Base-by-base conservation (phyloP, 2,113 vertebrate genomes). In the Prionailurus viverrinus region DNA sequence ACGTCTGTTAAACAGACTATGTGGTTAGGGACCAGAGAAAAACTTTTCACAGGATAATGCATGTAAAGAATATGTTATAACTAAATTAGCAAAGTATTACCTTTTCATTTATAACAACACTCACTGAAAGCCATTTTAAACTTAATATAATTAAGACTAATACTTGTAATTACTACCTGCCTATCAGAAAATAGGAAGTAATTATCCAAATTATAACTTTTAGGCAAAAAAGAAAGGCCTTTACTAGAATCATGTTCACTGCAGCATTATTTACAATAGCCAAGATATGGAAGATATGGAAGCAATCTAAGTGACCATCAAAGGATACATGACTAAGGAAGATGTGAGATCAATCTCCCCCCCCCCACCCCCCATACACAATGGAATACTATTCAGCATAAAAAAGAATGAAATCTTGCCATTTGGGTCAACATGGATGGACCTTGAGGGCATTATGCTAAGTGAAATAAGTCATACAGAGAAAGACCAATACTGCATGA, bases 81-180 rank as follows among this genome's bases (percentile, higher is more conserved):
- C 29, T 13, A 69, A 7, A 78, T 85, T 58, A 94, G 61, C 39
- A 85, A 82, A 91, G 48, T 55, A 78, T 41, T 78, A 45, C 10
- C 29, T 31, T 73, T 69, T 65, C 66, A 55, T 68, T 63, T 84
- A 48, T 10, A 48, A 94, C 65, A 83, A 82, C 11, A 90, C 8
- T 93, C 23, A 86, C 1, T 93, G 78, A 85, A 80, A 95, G 33
- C 76, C 39, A 61, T 73, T 81, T 48, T 85, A 89, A 85, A 92
- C n/a, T 73, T 36, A 84, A 82, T 45, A 53, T 76, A 88, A 39
- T 73, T 73, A 95, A 95, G 33, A 91, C 58, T 74, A 89, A 74
- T n/a, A 86, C 27, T 82, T 76, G 53, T 4, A 31, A 79, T 21
- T 80, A 66, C 23, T 36, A 84, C n/a, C 41, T 83, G 27, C 21